phyloP scores from a whole-genome alignment of 2,888 invertebrate species.

The Diaphora mendica region DNA sequence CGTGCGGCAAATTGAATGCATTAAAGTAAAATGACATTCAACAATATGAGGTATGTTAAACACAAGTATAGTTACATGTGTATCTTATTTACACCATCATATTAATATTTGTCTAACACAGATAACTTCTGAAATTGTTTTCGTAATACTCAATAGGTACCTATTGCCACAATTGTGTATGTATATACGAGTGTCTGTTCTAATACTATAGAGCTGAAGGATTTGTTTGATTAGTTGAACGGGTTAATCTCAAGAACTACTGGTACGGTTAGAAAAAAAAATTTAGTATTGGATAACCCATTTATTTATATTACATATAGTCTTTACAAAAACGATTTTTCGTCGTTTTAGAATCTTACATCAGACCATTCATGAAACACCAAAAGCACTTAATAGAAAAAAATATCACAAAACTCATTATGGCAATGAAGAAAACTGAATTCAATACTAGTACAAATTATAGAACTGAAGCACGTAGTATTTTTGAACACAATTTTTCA shows the following conservation, averaged over 20 bases:
- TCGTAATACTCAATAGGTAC: neutral
- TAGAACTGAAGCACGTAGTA: neutral
- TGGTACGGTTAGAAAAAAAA: no score
- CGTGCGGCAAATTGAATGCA: no score
- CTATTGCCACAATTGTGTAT: neutral
- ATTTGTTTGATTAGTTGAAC: no score
- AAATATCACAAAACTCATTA: neutral
- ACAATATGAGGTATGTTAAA: neutral
- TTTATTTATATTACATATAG: no score
- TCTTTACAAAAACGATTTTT: no score
- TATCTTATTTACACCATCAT: constrained; percentile 2
- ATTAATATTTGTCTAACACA: constrained; percentile 15
- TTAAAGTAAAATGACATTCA: constrained; percentile 1
- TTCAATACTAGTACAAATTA: neutral
- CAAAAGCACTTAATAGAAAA: neutral
- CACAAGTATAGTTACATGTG: neutral
- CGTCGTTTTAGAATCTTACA: no score
- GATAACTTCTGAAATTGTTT: constrained; percentile 1
- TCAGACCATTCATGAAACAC: no score
- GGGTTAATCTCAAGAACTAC: no score
- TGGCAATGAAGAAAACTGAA: neutral
- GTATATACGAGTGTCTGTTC: neutral
- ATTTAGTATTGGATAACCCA: no score
- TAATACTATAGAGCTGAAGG: no score
- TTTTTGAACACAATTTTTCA: neutral